phyloP scores from a whole-genome alignment of 2,888 invertebrate species.

The Drosophila borealis region DNA sequence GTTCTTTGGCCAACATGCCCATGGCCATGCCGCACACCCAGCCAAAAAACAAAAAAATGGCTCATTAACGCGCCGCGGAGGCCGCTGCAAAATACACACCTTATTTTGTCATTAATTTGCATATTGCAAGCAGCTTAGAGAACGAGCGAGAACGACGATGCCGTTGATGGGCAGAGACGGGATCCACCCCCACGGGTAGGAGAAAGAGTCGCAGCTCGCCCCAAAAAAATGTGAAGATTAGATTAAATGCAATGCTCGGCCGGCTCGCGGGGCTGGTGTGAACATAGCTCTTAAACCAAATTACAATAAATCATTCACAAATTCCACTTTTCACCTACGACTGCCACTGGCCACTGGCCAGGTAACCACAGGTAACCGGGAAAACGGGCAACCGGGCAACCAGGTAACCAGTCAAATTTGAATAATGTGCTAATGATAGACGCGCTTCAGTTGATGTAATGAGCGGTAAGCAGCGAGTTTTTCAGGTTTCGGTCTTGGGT shows the following conservation, averaged over 20 bases:
- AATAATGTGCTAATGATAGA: constrained; percentile 82
- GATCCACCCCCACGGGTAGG: constrained; percentile 53
- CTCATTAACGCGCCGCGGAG: constrained; percentile 69
- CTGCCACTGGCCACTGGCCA: constrained; percentile 18
- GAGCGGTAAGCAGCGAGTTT: constrained; percentile 38
- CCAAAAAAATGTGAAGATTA: constrained; percentile 56
- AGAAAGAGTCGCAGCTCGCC: constrained; percentile 17
- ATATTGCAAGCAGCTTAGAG: constrained; percentile 45
- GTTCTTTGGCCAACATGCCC: not conserved
- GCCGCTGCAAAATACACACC: constrained; percentile 77
- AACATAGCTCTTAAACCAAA: constrained; percentile 81
- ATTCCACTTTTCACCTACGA: constrained; percentile 80
- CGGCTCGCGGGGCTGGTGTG: constrained; percentile 69
- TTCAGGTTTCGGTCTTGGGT: constrained; percentile 1
- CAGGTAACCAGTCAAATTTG: constrained; percentile 64
- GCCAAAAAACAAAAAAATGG: constrained; percentile 30
- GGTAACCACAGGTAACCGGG: constrained; percentile 26
- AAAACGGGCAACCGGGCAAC: constrained; percentile 39
- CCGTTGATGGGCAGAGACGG: constrained; percentile 9
- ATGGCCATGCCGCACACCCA: constrained; percentile 1
- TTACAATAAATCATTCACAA: constrained; percentile 81
- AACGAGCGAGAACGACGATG: constrained; percentile 17
- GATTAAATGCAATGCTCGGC: constrained; percentile 65
- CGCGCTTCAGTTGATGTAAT: constrained; percentile 77
- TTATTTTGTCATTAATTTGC: constrained; percentile 80